phyloP scores from a whole-genome alignment of 1,140 invertebrate genomes.

The Drosophila tsacasi region DNA sequence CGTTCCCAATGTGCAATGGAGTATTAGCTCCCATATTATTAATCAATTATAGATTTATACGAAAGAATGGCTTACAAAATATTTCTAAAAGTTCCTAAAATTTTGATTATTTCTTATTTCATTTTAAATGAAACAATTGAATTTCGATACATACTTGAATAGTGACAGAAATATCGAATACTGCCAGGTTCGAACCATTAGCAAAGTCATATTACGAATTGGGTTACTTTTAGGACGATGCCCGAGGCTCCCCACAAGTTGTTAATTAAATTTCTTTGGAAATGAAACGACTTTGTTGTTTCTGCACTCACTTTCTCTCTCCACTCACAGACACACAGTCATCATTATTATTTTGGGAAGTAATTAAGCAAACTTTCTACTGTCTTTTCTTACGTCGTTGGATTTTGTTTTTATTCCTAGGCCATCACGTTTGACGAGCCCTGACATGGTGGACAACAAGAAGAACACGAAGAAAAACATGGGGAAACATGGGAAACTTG shows the following conservation, averaged over 20 bases:
- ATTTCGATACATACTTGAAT: background rate
- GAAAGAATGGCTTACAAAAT: background rate
- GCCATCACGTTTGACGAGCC: slow-evolving; percentile 74
- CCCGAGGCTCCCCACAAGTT: slow-evolving; percentile 35
- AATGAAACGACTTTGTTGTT: slow-evolving; percentile 29
- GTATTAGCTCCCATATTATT: background rate
- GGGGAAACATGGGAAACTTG: background rate
- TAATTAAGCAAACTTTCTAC: slow-evolving; percentile 77
- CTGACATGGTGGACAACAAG: slow-evolving; percentile 36
- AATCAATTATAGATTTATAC: background rate
- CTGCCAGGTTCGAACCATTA: slow-evolving; percentile 2
- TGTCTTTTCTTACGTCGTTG: slow-evolving; percentile 37
- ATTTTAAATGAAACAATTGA: background rate
- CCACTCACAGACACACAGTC: background rate
- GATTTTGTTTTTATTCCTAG: slow-evolving; percentile 36
- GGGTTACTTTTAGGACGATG: slow-evolving; percentile 1
- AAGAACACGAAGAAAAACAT: slow-evolving; percentile 18
- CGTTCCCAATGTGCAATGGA: background rate
- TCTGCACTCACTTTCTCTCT: background rate
- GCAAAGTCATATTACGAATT: slow-evolving; percentile 7
- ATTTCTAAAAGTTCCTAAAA: background rate
- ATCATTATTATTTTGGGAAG: slow-evolving; percentile 68
- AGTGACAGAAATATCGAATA: background rate
- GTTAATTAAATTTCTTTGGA: slow-evolving; percentile 61
- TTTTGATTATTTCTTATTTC: background rate